A percentile compares a stretch with the other conserved stretches of the same genome.
phyloP scores from a whole-genome alignment of 2,113 vertebrate species.

The Rhinolophus sinicus region DNA sequence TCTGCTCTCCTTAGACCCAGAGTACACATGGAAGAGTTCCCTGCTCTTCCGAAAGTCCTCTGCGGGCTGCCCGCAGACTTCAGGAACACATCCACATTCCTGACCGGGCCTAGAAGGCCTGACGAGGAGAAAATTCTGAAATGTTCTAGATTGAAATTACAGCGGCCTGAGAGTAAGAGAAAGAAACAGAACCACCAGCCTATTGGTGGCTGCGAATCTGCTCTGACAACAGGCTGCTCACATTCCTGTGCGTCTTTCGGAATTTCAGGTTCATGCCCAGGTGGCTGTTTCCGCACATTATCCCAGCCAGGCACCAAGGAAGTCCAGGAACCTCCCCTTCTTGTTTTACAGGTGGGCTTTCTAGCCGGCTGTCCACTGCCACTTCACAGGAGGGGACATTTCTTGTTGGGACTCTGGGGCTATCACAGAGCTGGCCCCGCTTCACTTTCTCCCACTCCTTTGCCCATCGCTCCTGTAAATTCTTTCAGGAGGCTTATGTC shows the following conservation, averaged over 20 bases:
- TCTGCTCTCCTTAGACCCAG: not conserved
- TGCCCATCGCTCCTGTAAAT: not conserved
- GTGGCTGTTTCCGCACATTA: not conserved
- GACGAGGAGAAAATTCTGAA: not conserved
- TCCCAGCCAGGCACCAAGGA: not conserved
- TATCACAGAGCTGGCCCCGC: not conserved
- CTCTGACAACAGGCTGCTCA: not conserved
- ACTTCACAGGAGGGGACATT: not conserved
- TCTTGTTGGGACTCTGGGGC: not conserved
- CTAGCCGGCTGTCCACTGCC: not conserved
- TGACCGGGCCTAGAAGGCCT: not conserved
- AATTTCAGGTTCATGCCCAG: not conserved
- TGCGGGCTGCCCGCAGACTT: not conserved
- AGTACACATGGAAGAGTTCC: rapidly evolving
- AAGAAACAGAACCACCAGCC: not conserved
- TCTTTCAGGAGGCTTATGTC: not conserved
- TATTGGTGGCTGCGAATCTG: not conserved
- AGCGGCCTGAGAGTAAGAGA: not conserved
- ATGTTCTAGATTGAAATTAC: too few relatives aligned
- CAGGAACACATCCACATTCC: not conserved
- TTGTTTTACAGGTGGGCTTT: not conserved
- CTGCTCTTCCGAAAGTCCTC: not conserved
- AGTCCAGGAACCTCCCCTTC: not conserved
- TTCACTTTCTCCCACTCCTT: not conserved
- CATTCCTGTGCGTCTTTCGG: not conserved